Evolutionary conservation across 2,888 invertebrate genomes (phyloP), one percentile per base, ranked within the genome.

Genomic region (Orchestes rusci): DNA sequence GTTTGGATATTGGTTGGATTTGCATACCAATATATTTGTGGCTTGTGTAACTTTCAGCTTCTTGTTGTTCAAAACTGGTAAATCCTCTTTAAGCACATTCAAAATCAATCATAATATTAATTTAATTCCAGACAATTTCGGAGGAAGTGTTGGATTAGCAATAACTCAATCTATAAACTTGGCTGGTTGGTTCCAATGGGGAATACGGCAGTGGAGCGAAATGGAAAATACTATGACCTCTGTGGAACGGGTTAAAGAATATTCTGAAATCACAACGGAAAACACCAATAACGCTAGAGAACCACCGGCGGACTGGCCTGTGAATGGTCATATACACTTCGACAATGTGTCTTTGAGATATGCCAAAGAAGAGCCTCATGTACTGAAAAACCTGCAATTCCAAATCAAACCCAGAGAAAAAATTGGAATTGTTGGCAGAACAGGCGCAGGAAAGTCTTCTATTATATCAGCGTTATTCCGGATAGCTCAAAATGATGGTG

Each of bases 161-260:
- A 63, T 68, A 19, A 67, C 67, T 1, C 67, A 68, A 57, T 53
- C 63, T 3, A 56, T 67, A 16, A 56, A 55, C 17, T 54, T 68
- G 31, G 63, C 61, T 3, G 67, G 66, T 19, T 80, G 82, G 77
- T 78, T 83, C 63, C 83, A 83, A 61, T 95, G 91, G 91, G 91
- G 90, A 18, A 89, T 94, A 80, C 54, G 66, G 16, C 68, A 67
- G 27, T 89, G 90, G 56, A 89, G 92, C 1, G 93, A 94, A 65
- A 66, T 88, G 5, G 87, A 66, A 63, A 90, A 88, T 19, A 41
- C 45, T 18, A 45, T 45, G 45, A 45, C 41, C 8, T 36, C 40
- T 8, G 27, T 41, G n/a, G 95, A 95, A 68, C 77, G 92, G 64
- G 74, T 85, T 2, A 55, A 86, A 8, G 90, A 91, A 58, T 93